Evolutionary conservation across 2,888 invertebrate species (phyloP).

Genomic region (Drosophila buzzatii): DNA sequence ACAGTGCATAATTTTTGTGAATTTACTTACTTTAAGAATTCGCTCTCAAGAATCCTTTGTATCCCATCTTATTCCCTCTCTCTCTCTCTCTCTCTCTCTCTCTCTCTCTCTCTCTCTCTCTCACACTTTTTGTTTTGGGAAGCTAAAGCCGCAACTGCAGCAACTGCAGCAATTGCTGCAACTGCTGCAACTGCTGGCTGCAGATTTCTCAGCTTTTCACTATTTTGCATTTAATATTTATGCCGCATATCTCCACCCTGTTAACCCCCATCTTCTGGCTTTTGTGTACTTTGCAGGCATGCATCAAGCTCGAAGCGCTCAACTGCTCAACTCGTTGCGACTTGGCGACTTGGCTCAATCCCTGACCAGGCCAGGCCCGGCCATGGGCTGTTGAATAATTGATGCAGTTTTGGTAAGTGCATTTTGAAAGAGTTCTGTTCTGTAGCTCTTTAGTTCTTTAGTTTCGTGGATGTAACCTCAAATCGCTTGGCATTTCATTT

Average conservation of each 20-base stretch:
- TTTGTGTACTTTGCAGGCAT: slow-evolving; percentile 72
- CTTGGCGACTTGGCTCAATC: slow-evolving; percentile 75
- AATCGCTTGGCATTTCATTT: slow-evolving; percentile 70
- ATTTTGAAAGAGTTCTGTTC: slow-evolving; percentile 66
- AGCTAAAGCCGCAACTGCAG: slow-evolving; percentile 12
- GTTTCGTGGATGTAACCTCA: slow-evolving; percentile 39
- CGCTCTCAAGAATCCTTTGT: slow-evolving; percentile 11
- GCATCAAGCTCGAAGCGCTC: slow-evolving; percentile 68
- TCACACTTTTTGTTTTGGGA: slow-evolving; percentile 4
- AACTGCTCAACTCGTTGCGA: slow-evolving; percentile 77
- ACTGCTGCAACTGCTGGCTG: slow-evolving; percentile 46
- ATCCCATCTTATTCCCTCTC: not conserved
- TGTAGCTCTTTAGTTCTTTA: slow-evolving; percentile 33
- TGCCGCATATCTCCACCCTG: slow-evolving; percentile 52
- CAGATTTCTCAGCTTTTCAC: slow-evolving; percentile 62
- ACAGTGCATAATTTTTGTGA: slow-evolving; percentile 72
- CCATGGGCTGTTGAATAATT: slow-evolving; percentile 78
- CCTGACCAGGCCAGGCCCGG: slow-evolving; percentile 73
- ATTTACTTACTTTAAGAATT: slow-evolving; percentile 66
- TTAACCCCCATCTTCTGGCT: slow-evolving; percentile 15
- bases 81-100: not conserved
- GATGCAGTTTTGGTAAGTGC: slow-evolving; percentile 81
- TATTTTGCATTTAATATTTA: slow-evolving; percentile 80
- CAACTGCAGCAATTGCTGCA: slow-evolving; percentile 42
- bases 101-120: not conserved